Conservation (phyloP, 2,113 vertebrate species). For the Carollia perspicillata region DNA sequence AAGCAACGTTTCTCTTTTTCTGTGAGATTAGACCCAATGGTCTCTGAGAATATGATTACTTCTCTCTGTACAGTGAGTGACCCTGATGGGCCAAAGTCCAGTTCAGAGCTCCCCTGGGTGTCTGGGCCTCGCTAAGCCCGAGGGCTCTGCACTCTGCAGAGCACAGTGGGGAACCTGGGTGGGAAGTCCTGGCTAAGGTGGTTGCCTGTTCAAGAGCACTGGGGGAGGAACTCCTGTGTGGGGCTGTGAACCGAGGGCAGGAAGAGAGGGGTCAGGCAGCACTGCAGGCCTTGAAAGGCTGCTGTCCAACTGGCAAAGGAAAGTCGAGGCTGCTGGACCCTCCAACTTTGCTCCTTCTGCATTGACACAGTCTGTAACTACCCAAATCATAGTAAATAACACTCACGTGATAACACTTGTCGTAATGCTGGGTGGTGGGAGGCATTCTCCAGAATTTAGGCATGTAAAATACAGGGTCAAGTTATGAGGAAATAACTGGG, state of each 20-base stretch:
- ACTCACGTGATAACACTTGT: not conserved
- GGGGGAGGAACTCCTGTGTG: not conserved
- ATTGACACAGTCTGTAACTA: not conserved
- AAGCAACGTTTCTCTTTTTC: not conserved
- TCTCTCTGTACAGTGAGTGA: not conserved
- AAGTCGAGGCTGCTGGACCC: not conserved
- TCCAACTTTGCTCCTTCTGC: not conserved
- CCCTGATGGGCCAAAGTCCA: not conserved
- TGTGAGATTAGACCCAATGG: not conserved
- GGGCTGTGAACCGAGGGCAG: not conserved
- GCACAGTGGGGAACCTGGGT: not conserved
- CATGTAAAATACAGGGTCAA: not conserved
- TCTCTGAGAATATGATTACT: not conserved
- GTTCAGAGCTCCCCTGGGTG: not conserved
- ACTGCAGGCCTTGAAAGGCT: not conserved
- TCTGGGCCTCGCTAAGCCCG: too few relatives aligned
- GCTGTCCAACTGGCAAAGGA: not conserved
- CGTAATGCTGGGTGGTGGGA: not conserved
- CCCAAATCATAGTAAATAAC: not conserved
- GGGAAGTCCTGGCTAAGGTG: not conserved
- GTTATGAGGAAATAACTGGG: not conserved
- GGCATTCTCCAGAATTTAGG: not conserved
- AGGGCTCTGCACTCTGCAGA: fast-evolving
- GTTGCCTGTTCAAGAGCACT: not conserved
- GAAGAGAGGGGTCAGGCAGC: not conserved